phyloP scores from a whole-genome alignment of 2,888 invertebrate genomes.

The Cheilosia vulpina region DNA sequence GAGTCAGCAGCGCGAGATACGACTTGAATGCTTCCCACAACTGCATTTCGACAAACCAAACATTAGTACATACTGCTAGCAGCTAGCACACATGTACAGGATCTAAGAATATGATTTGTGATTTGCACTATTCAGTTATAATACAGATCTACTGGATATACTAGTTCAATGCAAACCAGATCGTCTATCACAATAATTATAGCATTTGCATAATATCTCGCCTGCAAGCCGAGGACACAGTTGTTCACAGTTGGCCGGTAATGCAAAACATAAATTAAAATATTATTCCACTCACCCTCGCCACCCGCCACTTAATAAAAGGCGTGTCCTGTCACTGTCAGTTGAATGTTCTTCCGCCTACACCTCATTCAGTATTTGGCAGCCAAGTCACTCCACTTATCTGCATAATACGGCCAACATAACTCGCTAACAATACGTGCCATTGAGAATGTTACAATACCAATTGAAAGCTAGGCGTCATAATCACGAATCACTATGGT shows the following conservation, averaged over 20 bases:
- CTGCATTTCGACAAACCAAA: too few relatives aligned
- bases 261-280: not conserved
- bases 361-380: not conserved
- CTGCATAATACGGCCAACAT: not conserved
- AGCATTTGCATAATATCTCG: too few relatives aligned
- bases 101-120: too few relatives aligned
- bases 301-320: not conserved
- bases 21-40: too few relatives aligned
- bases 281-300: not conserved
- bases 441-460: not conserved
- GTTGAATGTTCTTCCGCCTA: not conserved
- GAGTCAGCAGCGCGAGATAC: too few relatives aligned
- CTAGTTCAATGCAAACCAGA: too few relatives aligned
- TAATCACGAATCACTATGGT: not conserved
- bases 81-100: too few relatives aligned
- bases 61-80: too few relatives aligned
- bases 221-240: too few relatives aligned
- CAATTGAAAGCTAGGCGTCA: not conserved
- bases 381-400: not conserved
- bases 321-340: conserved; percentile 3
- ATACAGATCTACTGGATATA: too few relatives aligned
- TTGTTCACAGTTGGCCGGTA: not conserved
- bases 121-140: too few relatives aligned
- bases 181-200: too few relatives aligned
- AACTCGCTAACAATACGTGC: not conserved